A percentile compares a stretch with the other conserved stretches of the same genome.
Evolutionary conservation across 2,888 invertebrate genomes (phyloP).

Genomic region (Slavum lentiscoides): DNA sequence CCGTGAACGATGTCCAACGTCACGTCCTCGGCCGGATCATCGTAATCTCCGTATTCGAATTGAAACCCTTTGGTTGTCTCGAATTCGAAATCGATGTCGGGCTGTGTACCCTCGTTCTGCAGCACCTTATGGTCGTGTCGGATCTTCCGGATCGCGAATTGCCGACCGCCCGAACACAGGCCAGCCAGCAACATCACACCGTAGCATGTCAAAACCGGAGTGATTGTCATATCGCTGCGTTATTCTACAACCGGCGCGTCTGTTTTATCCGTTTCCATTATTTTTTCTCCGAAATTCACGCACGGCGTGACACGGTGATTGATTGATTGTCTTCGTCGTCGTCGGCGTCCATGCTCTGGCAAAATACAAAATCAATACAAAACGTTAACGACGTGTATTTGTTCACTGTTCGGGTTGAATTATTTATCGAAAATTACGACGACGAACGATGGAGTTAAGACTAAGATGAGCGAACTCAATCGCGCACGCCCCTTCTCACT

Average conservation of each 20-base stretch:
- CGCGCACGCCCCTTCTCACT: no score
- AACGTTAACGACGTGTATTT: background rate
- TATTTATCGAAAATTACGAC: background rate
- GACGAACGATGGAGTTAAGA: background rate
- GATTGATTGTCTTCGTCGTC: conserved; percentile 31
- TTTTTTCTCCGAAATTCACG: background rate
- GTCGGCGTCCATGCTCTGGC: conserved; percentile 39
- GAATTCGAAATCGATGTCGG: conserved; percentile 32
- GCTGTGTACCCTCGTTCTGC: conserved; percentile 12
- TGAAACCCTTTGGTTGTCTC: conserved; percentile 34
- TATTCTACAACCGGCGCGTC: background rate
- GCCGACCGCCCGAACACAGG: background rate
- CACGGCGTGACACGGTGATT: background rate
- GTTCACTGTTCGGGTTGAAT: no score
- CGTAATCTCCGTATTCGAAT: conserved; percentile 8
- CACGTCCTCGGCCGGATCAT: conserved; percentile 22
- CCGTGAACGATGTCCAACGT: conserved; percentile 25
- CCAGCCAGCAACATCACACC: conserved; percentile 11
- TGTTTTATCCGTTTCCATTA: background rate
- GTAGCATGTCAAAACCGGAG: background rate
- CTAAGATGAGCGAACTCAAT: no score
- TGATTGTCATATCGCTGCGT: conserved; percentile 22
- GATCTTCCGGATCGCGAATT: conserved; percentile 17
- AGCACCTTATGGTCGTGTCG: conserved; percentile 32
- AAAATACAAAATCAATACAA: background rate